Conservation (phyloP, 2,113 vertebrate genomes). For the Myotis lucifugus region DNA sequence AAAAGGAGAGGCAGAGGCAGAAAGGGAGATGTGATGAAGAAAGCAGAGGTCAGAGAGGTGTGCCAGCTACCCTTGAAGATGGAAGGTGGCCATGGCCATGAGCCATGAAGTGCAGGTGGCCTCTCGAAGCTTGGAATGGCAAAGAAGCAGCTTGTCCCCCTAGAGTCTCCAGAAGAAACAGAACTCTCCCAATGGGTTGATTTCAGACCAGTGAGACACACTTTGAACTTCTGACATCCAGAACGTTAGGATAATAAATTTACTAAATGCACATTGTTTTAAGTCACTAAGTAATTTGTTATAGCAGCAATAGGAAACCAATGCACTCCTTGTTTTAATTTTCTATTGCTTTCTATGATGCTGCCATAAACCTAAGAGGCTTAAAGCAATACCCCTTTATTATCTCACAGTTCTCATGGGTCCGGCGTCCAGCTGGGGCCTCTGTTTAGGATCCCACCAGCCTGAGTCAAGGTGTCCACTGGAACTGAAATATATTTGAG, state of each 20-base stretch:
- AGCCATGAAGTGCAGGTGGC: rapidly evolving
- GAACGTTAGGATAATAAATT: not conserved
- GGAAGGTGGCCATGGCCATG: not conserved
- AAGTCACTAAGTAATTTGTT: not conserved
- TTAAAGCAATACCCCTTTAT: too few relatives aligned
- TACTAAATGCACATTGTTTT: too few relatives aligned
- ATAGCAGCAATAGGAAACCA: not conserved
- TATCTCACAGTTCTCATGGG: not conserved
- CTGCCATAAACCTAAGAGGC: not conserved
- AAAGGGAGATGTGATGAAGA: too few relatives aligned
- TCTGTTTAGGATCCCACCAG: not conserved
- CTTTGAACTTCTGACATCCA: not conserved
- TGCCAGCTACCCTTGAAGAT: rapidly evolving
- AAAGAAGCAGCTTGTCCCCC: not conserved
- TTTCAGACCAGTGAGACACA: not conserved
- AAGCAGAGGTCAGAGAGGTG: not conserved
- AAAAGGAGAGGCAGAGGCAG: rapidly evolving
- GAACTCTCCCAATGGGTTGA: not conserved
- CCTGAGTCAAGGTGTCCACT: not conserved
- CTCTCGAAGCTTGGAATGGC: not conserved
- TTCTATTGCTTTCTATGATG: not conserved
- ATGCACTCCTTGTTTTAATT: not conserved
- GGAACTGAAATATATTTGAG: not conserved
- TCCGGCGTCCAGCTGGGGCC: not conserved
- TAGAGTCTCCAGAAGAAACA: not conserved